Conservation (phyloP, 2,113 vertebrate genomes). For the Castor canadensis region DNA sequence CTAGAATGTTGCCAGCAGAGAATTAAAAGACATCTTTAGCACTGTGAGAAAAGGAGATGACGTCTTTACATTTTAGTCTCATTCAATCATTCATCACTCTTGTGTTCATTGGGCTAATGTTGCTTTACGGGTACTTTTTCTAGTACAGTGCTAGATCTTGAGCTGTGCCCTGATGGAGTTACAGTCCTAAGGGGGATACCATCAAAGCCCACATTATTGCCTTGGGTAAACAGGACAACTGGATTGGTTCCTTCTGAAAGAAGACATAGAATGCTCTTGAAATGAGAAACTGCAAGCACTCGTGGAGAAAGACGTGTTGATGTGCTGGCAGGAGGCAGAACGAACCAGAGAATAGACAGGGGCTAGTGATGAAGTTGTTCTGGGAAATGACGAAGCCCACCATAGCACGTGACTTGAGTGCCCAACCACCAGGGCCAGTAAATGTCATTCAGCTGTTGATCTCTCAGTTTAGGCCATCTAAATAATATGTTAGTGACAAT, state of each 20-base stretch:
- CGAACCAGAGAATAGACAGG: neutral
- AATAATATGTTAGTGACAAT: neutral
- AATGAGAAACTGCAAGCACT: neutral
- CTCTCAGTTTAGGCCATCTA: neutral
- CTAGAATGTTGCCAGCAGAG: neutral
- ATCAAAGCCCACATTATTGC: neutral
- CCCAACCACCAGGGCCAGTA: neutral
- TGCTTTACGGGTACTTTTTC: neutral
- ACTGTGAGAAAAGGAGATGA: neutral
- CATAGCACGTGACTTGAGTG: neutral
- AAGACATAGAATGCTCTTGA: neutral
- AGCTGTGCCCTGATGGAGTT: neutral
- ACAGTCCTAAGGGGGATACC: neutral
- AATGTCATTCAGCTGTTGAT: neutral
- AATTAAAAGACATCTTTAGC: neutral
- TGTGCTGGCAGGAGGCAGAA: neutral
- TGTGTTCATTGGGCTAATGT: neutral
- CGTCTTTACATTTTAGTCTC: neutral
- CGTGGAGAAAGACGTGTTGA: neutral
- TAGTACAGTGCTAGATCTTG: rapidly evolving
- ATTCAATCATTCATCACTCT: neutral
- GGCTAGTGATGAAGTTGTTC: neutral
- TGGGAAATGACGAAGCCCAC: neutral
- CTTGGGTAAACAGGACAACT: neutral
- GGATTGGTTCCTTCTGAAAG: neutral